Evolutionary conservation across 2,113 vertebrate genomes (phyloP), one percentile per base, ranked within the genome.

Genomic region (Sigmodon hispidus): DNA sequence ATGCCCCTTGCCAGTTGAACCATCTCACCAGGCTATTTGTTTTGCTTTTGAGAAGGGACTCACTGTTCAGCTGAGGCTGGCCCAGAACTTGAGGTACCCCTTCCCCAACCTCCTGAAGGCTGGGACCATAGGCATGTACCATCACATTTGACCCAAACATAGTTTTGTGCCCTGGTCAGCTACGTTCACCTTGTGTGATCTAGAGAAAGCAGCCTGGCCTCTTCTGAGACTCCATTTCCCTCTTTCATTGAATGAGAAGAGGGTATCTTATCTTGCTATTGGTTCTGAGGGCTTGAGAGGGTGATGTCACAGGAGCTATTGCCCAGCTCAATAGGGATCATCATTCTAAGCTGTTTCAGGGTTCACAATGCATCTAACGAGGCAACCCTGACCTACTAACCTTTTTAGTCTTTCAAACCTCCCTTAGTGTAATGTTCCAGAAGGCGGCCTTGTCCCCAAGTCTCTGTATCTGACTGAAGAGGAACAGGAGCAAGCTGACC

Each of bases 381-480:
- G 73, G n/a, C 43, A 59, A 34, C 50, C 15, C 89, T 92, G 45
- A 94, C 26, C 50, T 36, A 31, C 3, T 22, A 61, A 1, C 70
- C 3, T 17, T 15, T 19, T 55, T n/a, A 63, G 29, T 95, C 6
- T 95, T 69, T 87, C 43, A 84, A 61, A n/a, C 55, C 12, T 9
- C 34, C 87, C 15, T 63, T 96, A 99, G 99, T 99, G 99, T 65
- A 98, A 98, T 4, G 98, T 99, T 73, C 98, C 99, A 0, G 99
- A 99, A 63, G 99, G 99, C 59, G 99, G 99, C 0, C 98, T 99
- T 3, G 98, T 99, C 81, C 99, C 99, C 93, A 99, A 99, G 95
- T 97, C 98, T 0, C 98, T 99, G 3, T 99, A 99, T 69, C 98
- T 99, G 65, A 98, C 77, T 0, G 99, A 99, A 40, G 99, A 99